These are phyloP conservation scores for Popillia japonica DNA, from an alignment of 1,140 invertebrate genomes.

Conservation along the genomic window DNA sequence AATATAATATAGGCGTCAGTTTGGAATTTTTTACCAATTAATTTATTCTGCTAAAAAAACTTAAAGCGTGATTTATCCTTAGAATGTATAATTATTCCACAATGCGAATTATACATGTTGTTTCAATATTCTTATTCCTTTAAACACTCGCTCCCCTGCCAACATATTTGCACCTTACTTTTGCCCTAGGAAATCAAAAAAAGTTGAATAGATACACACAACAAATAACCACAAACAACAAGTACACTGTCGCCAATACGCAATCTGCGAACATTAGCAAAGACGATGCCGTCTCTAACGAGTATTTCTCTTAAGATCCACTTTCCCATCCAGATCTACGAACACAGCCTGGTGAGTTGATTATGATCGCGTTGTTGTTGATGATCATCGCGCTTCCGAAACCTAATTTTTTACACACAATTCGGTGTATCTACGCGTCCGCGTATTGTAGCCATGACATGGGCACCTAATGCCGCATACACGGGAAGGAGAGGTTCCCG, in stretches of 20 bases:
- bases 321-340: neutral
- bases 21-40: too few species aligned
- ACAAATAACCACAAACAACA: too few species aligned
- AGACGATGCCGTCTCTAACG: neutral
- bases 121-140: too few species aligned
- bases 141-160: too few species aligned
- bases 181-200: too few species aligned
- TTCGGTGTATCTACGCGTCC: neutral
- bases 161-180: too few species aligned
- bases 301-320: neutral
- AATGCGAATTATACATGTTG: too few species aligned
- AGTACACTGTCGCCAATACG: neutral
- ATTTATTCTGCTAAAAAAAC: too few species aligned
- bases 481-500: neutral
- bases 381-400: slow-evolving; percentile 20
- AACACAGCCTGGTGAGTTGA: neutral
- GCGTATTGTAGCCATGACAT: neutral
- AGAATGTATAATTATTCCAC: too few species aligned
- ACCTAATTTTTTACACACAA: neutral
- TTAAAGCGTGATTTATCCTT: too few species aligned
- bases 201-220: too few species aligned
- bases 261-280: neutral
- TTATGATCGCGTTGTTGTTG: slow-evolving; percentile 1
- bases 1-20: too few species aligned
- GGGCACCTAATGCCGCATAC: neutral